Evolutionary conservation across 2,113 vertebrate genomes (phyloP), one percentile per base, ranked within the genome.

Genomic region (Jaculus jaculus): DNA sequence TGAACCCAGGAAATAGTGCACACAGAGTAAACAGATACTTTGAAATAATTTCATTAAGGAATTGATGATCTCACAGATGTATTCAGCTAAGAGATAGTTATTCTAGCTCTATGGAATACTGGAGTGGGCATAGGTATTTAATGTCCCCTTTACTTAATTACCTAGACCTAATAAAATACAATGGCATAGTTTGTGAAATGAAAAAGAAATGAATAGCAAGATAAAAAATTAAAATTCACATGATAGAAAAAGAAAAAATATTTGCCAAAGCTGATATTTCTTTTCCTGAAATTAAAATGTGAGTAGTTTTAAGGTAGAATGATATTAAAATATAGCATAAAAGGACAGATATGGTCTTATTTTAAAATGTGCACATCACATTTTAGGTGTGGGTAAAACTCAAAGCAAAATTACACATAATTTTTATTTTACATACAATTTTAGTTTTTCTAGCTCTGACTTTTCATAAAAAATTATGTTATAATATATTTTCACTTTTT

Each of bases 401-500:
- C n/a, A 87, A 66, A 61, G 47, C 34, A 85, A 84, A 93, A 39
- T 30, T 47, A 47, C 42, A 47, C 8, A 47, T 47, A 47, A 8
- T 47, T 47, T 47, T 47, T 47, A 47, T 47, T 47, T 47, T 65
- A 1, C 32, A 42, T 47, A 47, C 39, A 4, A 72, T 80, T 84
- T 81, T 84, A 18, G 32, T 23, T 83, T 90, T 87, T 30, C 10
- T 2, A 39, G 66, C 9, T 86, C 71, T 86, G 89, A 74, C 0
- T 84, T 79, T 87, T 85, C 18, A 84, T 91, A 2, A 80, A 88
- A 93, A 74, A 90, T 86, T 16, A 17, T 54, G 1, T 87, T n/a
- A 66, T 23, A 84, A 69, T 81, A 71, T 34, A 73, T 77, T 91
- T 91, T 94, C 51, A 79, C 17, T 47, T 5, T 5, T 79, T 79